These are phyloP conservation scores for Kuschelorhynchus macadamiae DNA, from an alignment of 2,888 invertebrate species.

Conservation along the genomic window DNA sequence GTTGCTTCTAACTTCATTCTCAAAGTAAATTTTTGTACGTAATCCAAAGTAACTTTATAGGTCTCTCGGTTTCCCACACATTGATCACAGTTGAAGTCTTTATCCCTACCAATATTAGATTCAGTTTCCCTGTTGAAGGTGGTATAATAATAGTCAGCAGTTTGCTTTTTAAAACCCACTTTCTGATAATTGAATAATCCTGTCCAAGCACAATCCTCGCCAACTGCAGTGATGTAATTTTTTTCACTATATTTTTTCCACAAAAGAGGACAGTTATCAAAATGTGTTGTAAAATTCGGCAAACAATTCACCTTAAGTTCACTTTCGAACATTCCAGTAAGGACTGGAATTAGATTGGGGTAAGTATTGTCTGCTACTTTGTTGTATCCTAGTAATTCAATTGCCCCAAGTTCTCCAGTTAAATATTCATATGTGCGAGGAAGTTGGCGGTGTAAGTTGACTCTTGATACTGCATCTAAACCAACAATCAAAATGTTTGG, in stretches of 20 bases:
- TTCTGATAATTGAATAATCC: slow-evolving; percentile 87
- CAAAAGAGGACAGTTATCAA: slow-evolving; percentile 86
- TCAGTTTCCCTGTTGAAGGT: slow-evolving; percentile 82
- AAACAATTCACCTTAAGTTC: slow-evolving; percentile 79
- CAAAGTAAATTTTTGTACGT: slow-evolving; percentile 76
- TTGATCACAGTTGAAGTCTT: slow-evolving; percentile 75
- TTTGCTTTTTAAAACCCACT: slow-evolving; percentile 81
- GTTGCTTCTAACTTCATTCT: slow-evolving; percentile 73
- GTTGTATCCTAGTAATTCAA: slow-evolving; percentile 90
- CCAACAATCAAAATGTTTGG: slow-evolving; percentile 86
- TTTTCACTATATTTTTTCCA: slow-evolving; percentile 84
- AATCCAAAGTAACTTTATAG: slow-evolving; percentile 80
- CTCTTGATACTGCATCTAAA: slow-evolving; percentile 87
- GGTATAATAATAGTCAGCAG: slow-evolving; percentile 88
- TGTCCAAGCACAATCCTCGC: slow-evolving; percentile 85
- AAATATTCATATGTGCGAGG: slow-evolving; percentile 78
- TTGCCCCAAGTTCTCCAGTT: slow-evolving; percentile 72
- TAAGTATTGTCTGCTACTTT: slow-evolving; percentile 96
- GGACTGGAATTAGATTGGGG: slow-evolving; percentile 87
- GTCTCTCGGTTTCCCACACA: slow-evolving; percentile 81
- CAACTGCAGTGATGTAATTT: slow-evolving; percentile 77
- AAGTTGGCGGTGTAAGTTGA: slow-evolving; percentile 89
- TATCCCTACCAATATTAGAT: slow-evolving; percentile 76
- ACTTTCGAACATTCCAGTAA: slow-evolving; percentile 79
- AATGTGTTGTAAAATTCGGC: slow-evolving; percentile 70